phyloP scores from a whole-genome alignment of 2,797 vertebrate species.

The Rhynchotus rufescens region DNA sequence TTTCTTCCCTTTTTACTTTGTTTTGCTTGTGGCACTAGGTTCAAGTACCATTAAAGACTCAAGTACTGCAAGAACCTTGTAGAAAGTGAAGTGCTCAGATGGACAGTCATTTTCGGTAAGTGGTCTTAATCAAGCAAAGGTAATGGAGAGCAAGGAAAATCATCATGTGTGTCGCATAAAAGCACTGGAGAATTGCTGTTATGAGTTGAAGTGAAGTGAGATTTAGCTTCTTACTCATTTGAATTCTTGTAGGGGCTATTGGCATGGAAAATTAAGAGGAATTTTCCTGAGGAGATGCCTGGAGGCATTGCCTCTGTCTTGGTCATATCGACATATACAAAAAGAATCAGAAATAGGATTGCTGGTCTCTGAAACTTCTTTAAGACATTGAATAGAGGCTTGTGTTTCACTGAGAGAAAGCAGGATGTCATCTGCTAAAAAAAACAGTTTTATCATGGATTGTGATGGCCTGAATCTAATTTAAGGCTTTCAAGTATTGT shows the following conservation, averaged over 20 bases:
- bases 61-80: background rate
- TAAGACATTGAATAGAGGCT: conserved; percentile 53
- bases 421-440: conserved; percentile 62
- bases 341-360: conserved; percentile 25
- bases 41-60: conserved; percentile 20
- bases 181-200: conserved; percentile 48
- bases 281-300: conserved; percentile 57
- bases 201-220: conserved; percentile 60
- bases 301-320: conserved; percentile 49
- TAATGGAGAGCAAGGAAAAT: conserved; percentile 41
- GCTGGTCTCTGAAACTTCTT: conserved; percentile 29
- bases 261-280: conserved; percentile 51
- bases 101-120: conserved; percentile 14
- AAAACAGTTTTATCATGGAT: conserved; percentile 43
- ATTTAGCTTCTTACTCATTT: conserved; percentile 43
- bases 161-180: conserved; percentile 57
- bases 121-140: conserved; percentile 48
- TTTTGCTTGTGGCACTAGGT: background rate
- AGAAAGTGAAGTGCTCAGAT: conserved; percentile 35
- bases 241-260: conserved; percentile 20
- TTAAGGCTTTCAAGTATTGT: conserved; percentile 41
- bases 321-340: conserved; percentile 36
- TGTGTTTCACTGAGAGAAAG: conserved; percentile 63
- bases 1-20: background rate
- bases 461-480: conserved; percentile 58